phyloP scores from a whole-genome alignment of 2,113 vertebrate genomes.

The Sterrhoptilus dennistouni region DNA sequence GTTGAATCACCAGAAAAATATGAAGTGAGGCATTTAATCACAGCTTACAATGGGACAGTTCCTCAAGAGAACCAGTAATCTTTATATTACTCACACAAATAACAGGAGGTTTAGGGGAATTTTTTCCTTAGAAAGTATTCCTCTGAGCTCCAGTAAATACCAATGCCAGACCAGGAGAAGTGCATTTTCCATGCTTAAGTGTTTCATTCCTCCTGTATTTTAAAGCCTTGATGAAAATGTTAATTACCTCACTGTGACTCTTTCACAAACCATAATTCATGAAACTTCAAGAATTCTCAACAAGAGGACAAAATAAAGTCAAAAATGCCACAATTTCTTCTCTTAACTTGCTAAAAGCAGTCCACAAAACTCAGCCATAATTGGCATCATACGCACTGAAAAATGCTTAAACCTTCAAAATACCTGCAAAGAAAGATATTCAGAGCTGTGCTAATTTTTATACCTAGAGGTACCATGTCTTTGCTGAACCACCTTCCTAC shows the following conservation, averaged over 20 bases:
- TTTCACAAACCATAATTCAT: not conserved
- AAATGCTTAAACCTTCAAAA: not conserved
- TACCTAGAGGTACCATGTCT: not conserved
- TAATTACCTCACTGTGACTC: not conserved
- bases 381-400: not conserved
- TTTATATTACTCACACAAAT: not conserved
- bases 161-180: not conserved
- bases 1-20: not conserved
- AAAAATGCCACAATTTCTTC: not conserved
- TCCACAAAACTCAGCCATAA: not conserved
- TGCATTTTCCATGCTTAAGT: not conserved
- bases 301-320: not conserved
- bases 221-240: not conserved
- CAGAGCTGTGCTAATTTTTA: not conserved
- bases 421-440: not conserved
- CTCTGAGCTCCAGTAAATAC: not conserved
- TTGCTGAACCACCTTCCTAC: not conserved
- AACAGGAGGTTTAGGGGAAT: not conserved
- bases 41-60: not conserved
- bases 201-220: not conserved
- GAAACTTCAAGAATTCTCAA: not conserved
- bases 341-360: not conserved
- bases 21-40: not conserved
- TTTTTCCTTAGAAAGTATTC: not conserved
- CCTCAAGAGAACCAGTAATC: not conserved